Evolutionary conservation across 2,113 vertebrate genomes (phyloP).

Genomic region (Alexandromys fortis): DNA sequence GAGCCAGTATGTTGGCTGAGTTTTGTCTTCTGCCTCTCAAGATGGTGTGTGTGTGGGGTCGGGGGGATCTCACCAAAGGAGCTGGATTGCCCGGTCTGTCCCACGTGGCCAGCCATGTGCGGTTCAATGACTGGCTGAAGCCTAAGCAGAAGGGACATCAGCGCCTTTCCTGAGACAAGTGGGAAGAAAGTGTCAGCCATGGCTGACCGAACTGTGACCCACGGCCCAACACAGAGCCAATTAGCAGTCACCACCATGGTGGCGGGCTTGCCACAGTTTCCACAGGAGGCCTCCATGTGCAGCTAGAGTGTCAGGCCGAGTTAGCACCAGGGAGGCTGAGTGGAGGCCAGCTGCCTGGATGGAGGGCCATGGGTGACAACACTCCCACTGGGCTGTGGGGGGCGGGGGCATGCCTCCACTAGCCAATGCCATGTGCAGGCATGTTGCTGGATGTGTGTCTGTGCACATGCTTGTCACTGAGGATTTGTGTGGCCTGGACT

Average conservation of each 20-base stretch:
- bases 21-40: background rate
- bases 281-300: slow-evolving; percentile 83
- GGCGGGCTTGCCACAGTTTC: slow-evolving; percentile 82
- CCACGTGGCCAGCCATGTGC: slow-evolving; percentile 87
- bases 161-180: slow-evolving; percentile 92
- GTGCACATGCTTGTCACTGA: background rate
- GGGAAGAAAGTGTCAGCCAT: slow-evolving; percentile 93
- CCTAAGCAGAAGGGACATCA: slow-evolving; percentile 91
- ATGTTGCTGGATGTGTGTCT: background rate
- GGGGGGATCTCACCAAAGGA: background rate
- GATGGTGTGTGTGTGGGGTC: background rate
- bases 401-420: background rate
- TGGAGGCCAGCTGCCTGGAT: slow-evolving; percentile 24
- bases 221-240: slow-evolving; percentile 92
- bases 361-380: background rate
- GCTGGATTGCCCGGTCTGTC: slow-evolving; percentile 48
- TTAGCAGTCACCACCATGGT: slow-evolving; percentile 91
- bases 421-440: no score
- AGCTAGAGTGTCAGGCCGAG: slow-evolving; percentile 83
- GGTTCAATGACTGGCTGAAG: slow-evolving; percentile 89
- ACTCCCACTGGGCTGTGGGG: background rate
- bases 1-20: background rate
- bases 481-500: background rate
- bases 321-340: slow-evolving; percentile 85
- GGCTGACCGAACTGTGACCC: slow-evolving; percentile 96